These are phyloP conservation scores for Platycercus adscitus DNA, from an alignment of 2,113 vertebrate genomes.

Conservation along the genomic window DNA sequence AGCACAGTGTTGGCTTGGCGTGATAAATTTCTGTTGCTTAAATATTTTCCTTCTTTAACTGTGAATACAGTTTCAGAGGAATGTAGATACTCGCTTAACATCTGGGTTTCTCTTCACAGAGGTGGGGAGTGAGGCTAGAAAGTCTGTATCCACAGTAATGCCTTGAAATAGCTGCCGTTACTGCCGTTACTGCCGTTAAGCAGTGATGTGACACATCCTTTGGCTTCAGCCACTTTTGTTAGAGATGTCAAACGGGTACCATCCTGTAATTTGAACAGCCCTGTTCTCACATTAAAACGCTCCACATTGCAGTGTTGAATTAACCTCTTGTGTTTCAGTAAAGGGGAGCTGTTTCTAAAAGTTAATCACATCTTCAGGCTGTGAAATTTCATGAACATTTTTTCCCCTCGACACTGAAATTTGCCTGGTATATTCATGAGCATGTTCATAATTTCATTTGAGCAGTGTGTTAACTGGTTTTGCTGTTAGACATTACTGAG, in stretches of 20 bases:
- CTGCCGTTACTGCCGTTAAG: background rate
- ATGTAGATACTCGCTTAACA: background rate
- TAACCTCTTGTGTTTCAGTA: background rate
- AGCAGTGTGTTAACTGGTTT: background rate
- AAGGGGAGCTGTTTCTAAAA: constrained; percentile 3
- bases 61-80: background rate
- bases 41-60: background rate
- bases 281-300: background rate
- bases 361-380: background rate
- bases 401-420: background rate
- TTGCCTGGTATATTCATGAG: constrained; percentile 19
- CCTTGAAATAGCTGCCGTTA: background rate
- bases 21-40: background rate
- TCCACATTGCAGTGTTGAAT: background rate
- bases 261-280: background rate
- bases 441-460: background rate
- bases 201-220: background rate
- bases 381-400: constrained; percentile 35
- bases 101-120: background rate
- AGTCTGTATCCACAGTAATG: background rate
- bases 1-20: background rate
- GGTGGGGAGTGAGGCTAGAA: background rate
- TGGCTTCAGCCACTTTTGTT: background rate
- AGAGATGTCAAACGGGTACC: background rate
- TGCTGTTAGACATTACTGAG: background rate